Evolutionary conservation across 2,888 invertebrate genomes (phyloP), one percentile per base, ranked within the genome.

Genomic region (Agrochola litura): DNA sequence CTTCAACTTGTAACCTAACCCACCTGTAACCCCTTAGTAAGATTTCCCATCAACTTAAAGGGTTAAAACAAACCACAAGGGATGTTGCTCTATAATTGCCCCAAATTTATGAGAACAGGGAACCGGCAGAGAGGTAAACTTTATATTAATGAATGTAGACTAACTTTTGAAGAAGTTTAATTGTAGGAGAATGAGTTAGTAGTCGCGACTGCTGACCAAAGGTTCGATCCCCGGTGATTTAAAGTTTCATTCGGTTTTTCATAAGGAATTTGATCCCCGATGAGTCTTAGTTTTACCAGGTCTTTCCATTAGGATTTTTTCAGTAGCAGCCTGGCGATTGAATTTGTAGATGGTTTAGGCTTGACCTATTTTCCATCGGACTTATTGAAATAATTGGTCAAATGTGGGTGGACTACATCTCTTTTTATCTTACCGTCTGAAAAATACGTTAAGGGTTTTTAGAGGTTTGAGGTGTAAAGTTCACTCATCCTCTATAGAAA

Each of bases 131-230:
- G 52, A 70, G 4, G 56, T 68, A 41, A 60, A 65, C 64, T 77
- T 77, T 60, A 49, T 43, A 81, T 71, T 81, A 68, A 76, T 79
- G 54, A 71, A 68, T 37, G 56, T 46, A 46, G 49, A 67, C 6
- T 6, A 76, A 71, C 56, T 77, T 81, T 76, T 58, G 58, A 63
- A 63, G 25, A 67, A 81, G 67, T 81, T 76, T 67, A 77, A 70
- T 69, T 77, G 54, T 41, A 56, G 25, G 54, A 30, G 6, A 54
- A 37, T 46, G 19, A 64, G 54, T 54, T 16, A 30, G 30, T 30
- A 43, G 52, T 19, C 4, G 9, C 14, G 2, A 25, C 8, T 37
- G n/a, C 12, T 5, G n/a, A 54, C 22, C n/a, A 37, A 8, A 12
- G 12, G 19, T 41, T 49, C 22, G 2, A 37, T 41, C 4, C 37